Base-by-base conservation (phyloP, 2,113 vertebrate species). In the Clupea harengus region DNA sequence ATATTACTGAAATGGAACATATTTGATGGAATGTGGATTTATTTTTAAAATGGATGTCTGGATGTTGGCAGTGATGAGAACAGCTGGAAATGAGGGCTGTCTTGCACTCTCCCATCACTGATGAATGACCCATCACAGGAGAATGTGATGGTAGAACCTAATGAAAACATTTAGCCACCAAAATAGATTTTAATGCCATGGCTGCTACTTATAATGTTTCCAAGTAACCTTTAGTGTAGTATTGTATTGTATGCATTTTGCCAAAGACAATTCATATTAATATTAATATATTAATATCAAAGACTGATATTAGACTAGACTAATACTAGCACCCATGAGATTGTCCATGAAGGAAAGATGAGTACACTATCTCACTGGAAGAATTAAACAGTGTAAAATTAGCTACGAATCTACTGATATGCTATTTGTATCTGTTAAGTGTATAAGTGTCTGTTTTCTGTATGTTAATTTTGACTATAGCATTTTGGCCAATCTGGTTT, bases 21-120 rank as follows among this genome's bases (percentile, higher is more conserved):
- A 39, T 39, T 67, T 78, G 72, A 78, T 78, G 72, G 72, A 78
- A 78, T 78, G 17, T 78, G 72, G 39, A 78, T 78, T 78, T 39
- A 78, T 78, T 17, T 78, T 78, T 78, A 78, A 78, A 17, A 32
- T 78, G 72, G 72, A 32, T 78, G 32, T 78, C 72, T 78, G 72
- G 72, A 20, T 60, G 54, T 60, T 60, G 54, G 54, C 54, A 22
- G 20, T 22, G 54, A 20, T 22, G 10, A 39, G 25, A 32, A 78
- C 72, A 78, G 72, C 28, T 78, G 25, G 72, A 67, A 67, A 67
- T 67, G 15, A 78, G 28, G 4, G 9, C 72, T 78, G 25, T 32
- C 28, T 78, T 32, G 54, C 54, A 6, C 54, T 60, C 18, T 6
- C 52, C 13, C 52, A 54, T 75, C 25, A 4, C 28, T 32, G 15